phyloP scores from a whole-genome alignment of 2,113 vertebrate species.

The Hippocampus comes region DNA sequence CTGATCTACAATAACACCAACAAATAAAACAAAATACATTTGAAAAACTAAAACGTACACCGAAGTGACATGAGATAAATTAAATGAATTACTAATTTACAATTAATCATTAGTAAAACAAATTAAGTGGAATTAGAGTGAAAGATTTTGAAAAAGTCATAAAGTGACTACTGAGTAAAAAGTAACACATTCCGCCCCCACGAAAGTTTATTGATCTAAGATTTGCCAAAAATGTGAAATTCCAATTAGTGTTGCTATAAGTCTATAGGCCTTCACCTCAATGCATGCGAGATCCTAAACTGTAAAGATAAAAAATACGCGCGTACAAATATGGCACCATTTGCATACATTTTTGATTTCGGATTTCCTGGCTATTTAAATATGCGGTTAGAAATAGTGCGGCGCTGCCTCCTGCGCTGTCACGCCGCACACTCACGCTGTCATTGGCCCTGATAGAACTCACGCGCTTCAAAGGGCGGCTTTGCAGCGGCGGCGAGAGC shows the following conservation, averaged over 20 bases:
- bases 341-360: conserved; percentile 76
- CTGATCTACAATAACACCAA: not conserved
- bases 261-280: conserved; percentile 53
- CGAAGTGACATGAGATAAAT: not conserved
- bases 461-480: conserved; percentile 90
- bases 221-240: conserved; percentile 51
- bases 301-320: conserved; percentile 53
- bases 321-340: conserved; percentile 72
- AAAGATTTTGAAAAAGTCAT: conserved; percentile 46
- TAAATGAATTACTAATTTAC: not conserved
- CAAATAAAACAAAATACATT: not conserved
- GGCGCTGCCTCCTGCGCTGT: conserved; percentile 93
- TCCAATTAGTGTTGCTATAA: conserved; percentile 65
- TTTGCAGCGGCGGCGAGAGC: conserved; percentile 86
- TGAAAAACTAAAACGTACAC: not conserved
- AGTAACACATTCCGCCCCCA: conserved; percentile 48
- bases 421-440: conserved; percentile 96
- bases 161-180: conserved; percentile 56
- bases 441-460: conserved; percentile 98
- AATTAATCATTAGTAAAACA: not conserved
- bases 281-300: conserved; percentile 66
- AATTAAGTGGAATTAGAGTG: not conserved
- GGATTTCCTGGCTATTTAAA: conserved; percentile 73
- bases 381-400: conserved; percentile 91
- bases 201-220: conserved; percentile 60